Base-by-base conservation (phyloP, 2,888 invertebrate genomes). In the Leptinotarsa tumamoca region DNA sequence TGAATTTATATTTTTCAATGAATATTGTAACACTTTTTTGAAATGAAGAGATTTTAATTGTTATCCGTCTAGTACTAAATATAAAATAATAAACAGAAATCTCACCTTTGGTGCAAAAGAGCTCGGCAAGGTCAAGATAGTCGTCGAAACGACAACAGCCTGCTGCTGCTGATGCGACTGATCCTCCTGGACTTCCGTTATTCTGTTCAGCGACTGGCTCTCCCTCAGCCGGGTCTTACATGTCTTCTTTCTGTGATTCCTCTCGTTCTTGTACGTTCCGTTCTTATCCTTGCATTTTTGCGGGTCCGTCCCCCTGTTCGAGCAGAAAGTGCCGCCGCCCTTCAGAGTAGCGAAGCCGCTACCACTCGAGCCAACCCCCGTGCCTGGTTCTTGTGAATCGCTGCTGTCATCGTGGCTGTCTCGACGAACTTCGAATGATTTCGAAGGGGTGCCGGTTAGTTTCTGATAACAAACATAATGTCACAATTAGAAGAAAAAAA, bases 351-450 rank as follows among this genome's bases (percentile, higher is more conserved):
- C 33, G 51, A 72, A 69, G 10, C 78, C 75, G 61, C 78, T 68
- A 0, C 72, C 43, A 7, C 69, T 58, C 7, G 77, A 76, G 50
- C 81, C 81, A 7, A 76, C 78, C 15, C 82, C 82, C 13, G 80
- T 80, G 7, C 83, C 81, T 5, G 83, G 80, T 67, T 83, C 83
- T 74, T 84, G 84, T n/a, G 95, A 95, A 87, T 96, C 95, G 85
- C 95, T 95, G 33, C 95, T 95, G 87, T 95, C 95, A 85, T 95
- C 95, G 88, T 95, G 94, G 66, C 95, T 95, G 86, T 96, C 95
- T 14, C 95, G 91, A 23, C 95, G 77, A 89, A 85, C 85, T 78
- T 84, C 85, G 68, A 85, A 82, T 7, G 86, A 85, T 80, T 87
- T 87, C 10, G 86, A 82, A 4, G 84, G 80, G 61, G 93, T 91